Conservation (phyloP, 2,797 vertebrate genomes). For the Microchirus variegatus region DNA sequence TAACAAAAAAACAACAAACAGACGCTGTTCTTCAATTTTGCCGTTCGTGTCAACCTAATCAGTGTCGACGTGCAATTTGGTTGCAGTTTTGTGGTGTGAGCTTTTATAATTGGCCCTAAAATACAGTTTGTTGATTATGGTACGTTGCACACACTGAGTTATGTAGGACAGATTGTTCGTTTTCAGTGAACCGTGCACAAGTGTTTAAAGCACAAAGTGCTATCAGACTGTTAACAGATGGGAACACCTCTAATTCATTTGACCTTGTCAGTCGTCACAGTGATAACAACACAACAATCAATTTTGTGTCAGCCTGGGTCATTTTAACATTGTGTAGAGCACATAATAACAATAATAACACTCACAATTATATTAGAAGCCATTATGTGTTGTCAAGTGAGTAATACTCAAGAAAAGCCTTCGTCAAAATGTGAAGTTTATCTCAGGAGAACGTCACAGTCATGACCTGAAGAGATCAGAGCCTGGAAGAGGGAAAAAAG, state of each 20-base stretch:
- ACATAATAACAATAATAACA: conserved; percentile 33
- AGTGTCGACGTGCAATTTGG: too few relatives aligned
- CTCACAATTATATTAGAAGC: conserved; percentile 94
- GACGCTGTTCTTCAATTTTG: too few relatives aligned
- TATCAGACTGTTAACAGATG: not conserved
- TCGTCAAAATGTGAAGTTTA: conserved; percentile 32
- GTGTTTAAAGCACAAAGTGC: not conserved
- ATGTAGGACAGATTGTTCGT: not conserved
- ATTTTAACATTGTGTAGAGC: not conserved
- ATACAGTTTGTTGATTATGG: not conserved
- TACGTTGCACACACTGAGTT: not conserved
- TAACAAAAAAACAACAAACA: too few relatives aligned
- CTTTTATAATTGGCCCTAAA: not conserved
- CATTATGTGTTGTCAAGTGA: conserved; percentile 78
- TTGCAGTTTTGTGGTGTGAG: conserved; percentile 4
- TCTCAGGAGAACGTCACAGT: conserved; percentile 56
- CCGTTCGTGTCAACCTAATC: too few relatives aligned
- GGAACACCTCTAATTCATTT: not conserved
- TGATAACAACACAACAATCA: not conserved
- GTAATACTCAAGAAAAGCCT: conserved; percentile 26
- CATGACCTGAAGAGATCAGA: conserved; percentile 43
- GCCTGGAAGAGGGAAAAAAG: conserved; percentile 36
- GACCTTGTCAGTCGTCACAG: not conserved
- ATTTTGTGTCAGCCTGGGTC: not conserved
- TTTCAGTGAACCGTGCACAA: not conserved